Evolutionary conservation across 2,113 vertebrate genomes (phyloP).

Genomic region (Bagarius yarrelli): DNA sequence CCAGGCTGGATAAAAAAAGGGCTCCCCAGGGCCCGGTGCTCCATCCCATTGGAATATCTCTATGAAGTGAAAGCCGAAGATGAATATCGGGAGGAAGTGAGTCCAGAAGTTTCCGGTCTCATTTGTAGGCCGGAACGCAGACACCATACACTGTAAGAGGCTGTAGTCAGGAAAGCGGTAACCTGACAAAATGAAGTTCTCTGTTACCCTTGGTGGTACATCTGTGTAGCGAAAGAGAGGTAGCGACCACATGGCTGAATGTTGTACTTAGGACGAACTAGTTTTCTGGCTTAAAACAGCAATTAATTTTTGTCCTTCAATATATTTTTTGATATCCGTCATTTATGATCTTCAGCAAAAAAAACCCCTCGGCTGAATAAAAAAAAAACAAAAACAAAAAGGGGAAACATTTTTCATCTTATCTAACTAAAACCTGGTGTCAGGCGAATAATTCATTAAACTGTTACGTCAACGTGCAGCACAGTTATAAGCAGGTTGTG

Average conservation of each 20-base stretch:
- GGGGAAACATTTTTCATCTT: not conserved
- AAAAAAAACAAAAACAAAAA: not conserved
- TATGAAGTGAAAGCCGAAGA: conserved; percentile 69
- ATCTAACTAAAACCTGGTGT: not conserved
- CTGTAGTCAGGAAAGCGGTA: conserved; percentile 77
- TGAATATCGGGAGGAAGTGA: conserved; percentile 75
- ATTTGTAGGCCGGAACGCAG: conserved; percentile 75
- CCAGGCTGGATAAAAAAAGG: conserved; percentile 77
- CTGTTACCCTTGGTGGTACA: conserved; percentile 68
- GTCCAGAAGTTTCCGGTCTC: conserved; percentile 81
- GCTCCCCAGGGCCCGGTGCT: not conserved
- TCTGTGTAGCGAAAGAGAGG: conserved; percentile 71
- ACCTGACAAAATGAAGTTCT: conserved; percentile 75
- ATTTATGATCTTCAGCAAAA: too few relatives aligned
- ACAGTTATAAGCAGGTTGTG: conserved; percentile 6
- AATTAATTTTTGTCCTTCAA: not conserved
- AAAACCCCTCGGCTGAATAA: not conserved
- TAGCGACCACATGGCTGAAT: conserved; percentile 57
- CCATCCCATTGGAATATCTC: conserved; percentile 69
- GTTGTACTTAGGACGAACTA: not conserved
- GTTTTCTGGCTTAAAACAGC: not conserved
- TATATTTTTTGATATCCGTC: not conserved
- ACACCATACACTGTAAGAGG: conserved; percentile 73
- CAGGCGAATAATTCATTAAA: not conserved
- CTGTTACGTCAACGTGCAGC: not conserved